phyloP scores from a whole-genome alignment of 1,140 invertebrate genomes.

The Bombus turneri region DNA sequence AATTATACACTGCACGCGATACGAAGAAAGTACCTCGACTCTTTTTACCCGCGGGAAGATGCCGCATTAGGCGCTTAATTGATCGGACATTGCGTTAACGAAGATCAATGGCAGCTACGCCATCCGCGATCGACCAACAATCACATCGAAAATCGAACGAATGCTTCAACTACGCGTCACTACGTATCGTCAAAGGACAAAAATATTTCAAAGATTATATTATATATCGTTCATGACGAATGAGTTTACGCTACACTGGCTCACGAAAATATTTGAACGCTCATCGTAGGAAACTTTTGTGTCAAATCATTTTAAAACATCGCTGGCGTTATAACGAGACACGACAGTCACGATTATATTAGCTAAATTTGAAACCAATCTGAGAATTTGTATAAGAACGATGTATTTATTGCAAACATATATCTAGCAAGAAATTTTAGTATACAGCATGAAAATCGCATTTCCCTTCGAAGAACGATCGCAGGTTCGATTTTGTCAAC shows the following conservation, averaged over 20 bases:
- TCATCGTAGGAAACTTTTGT: no score
- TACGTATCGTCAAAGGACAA: neutral
- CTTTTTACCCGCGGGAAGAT: slow-evolving; percentile 26
- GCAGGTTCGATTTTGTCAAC: neutral
- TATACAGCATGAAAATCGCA: no score
- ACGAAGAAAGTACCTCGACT: slow-evolving; percentile 48
- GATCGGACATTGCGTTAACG: slow-evolving; percentile 47
- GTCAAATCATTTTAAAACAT: no score
- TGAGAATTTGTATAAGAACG: no score
- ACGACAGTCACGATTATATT: no score
- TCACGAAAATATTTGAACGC: no score
- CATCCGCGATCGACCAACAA: neutral
- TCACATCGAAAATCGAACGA: neutral
- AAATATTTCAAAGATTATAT: neutral
- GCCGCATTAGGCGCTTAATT: slow-evolving; percentile 49
- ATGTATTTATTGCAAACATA: no score
- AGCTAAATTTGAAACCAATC: no score
- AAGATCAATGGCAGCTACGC: slow-evolving; percentile 34
- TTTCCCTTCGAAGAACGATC: neutral
- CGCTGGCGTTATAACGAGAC: no score
- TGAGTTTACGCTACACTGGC: no score
- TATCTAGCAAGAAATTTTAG: no score
- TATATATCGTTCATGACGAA: no score
- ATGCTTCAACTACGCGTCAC: slow-evolving; percentile 37
- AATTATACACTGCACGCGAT: slow-evolving; percentile 51